Evolutionary conservation across 2,888 invertebrate species (phyloP).

Genomic region (Hydriomena furcata): DNA sequence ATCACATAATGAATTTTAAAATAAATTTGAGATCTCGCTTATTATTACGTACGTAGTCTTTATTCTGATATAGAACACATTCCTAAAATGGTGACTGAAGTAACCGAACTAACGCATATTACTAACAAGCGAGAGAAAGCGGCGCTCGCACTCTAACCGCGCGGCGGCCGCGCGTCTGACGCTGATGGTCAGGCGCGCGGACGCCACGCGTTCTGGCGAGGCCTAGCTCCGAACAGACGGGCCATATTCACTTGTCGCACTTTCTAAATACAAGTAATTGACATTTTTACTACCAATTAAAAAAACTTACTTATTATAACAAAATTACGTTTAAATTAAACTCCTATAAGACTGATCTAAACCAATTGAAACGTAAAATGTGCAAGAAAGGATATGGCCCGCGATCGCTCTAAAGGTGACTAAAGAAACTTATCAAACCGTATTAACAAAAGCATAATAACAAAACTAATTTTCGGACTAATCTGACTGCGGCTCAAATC

Average conservation of each 20-base stretch:
- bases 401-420: constrained; percentile 66
- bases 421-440: constrained; percentile 69
- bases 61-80: constrained; percentile 81
- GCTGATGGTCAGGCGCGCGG: constrained; percentile 5
- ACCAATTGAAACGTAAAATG: constrained; percentile 19
- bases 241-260: constrained; percentile 46
- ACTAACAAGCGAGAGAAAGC: constrained; percentile 76
- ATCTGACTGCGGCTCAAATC: constrained; percentile 74
- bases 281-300: constrained; percentile 32
- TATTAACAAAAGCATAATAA: constrained; percentile 71
- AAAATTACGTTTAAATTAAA: constrained; percentile 24
- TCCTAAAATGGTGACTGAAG: constrained; percentile 78
- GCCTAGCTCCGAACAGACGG: constrained; percentile 51
- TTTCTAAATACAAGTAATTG: constrained; percentile 34
- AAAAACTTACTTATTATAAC: constrained; percentile 30
- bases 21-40: constrained; percentile 84
- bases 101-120: constrained; percentile 71
- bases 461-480: constrained; percentile 77
- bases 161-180: constrained; percentile 24
- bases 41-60: constrained; percentile 83
- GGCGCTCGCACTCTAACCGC: constrained; percentile 33
- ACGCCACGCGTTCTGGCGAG: constrained; percentile 25
- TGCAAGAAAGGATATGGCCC: constrained; percentile 46
- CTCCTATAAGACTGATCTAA: constrained; percentile 19
- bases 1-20: constrained; percentile 78